phyloP scores from a whole-genome alignment of 2,888 invertebrate genomes.

The Meta bourneti region DNA sequence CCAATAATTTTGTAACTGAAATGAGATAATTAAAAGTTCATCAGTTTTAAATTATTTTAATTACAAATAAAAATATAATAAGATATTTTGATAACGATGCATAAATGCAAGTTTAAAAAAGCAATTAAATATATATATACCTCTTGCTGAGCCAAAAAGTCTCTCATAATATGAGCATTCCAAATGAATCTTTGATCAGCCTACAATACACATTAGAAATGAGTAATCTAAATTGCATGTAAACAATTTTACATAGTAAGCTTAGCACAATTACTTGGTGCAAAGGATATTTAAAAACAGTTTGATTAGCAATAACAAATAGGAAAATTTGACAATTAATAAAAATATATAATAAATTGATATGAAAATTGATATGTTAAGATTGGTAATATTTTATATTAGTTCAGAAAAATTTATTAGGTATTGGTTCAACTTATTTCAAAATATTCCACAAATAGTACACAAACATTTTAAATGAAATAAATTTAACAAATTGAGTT shows the following conservation, averaged over 20 bases:
- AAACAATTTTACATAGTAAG: neutral
- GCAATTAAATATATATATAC: conserved; percentile 82
- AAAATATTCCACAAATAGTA: too few relatives aligned
- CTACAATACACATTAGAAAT: conserved; percentile 79
- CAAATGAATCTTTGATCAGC: conserved; percentile 95
- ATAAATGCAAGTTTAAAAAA: neutral
- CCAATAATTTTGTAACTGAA: conserved; percentile 84
- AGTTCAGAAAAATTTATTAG: too few relatives aligned
- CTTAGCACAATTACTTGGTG: neutral
- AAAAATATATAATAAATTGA: neutral
- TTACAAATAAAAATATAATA: neutral
- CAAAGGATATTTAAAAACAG: neutral
- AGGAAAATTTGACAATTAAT: neutral
- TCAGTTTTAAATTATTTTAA: neutral
- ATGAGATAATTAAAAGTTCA: conserved; percentile 9
- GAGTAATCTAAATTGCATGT: neutral
- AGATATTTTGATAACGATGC: neutral
- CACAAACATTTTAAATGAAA: too few relatives aligned
- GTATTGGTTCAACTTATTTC: too few relatives aligned
- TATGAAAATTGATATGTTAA: neutral
- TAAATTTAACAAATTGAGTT: too few relatives aligned
- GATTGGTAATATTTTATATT: too few relatives aligned
- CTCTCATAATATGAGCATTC: conserved; percentile 91
- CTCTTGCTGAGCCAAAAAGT: conserved; percentile 87
- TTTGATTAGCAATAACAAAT: neutral